phyloP scores from a whole-genome alignment of 2,888 invertebrate genomes.

The Drosophila borborema region DNA sequence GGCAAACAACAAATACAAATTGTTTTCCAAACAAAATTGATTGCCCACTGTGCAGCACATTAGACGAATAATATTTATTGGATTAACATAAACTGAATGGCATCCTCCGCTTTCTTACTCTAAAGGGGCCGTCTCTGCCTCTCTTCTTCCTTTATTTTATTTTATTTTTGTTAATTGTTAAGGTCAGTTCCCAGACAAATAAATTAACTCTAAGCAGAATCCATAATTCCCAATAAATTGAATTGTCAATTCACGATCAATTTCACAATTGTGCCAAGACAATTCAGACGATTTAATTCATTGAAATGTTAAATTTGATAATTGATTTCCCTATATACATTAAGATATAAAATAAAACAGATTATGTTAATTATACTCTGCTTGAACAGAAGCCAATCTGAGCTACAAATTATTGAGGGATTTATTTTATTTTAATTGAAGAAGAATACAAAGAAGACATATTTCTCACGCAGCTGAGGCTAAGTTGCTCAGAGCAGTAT shows the following conservation, averaged over 20 bases:
- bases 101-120: neutral
- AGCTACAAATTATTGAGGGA: neutral
- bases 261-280: neutral
- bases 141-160: neutral
- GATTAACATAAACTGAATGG: slow-evolving; percentile 74
- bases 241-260: slow-evolving; percentile 14
- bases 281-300: neutral
- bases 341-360: neutral
- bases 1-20: slow-evolving; percentile 70
- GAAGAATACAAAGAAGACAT: too few species aligned
- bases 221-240: slow-evolving; percentile 25
- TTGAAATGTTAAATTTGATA: too few species aligned
- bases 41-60: slow-evolving; percentile 54
- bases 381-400: neutral
- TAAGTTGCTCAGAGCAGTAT: too few species aligned
- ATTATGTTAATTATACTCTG: neutral
- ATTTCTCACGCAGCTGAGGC: too few species aligned
- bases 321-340: neutral
- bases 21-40: slow-evolving; percentile 78
- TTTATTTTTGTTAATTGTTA: slow-evolving; percentile 16
- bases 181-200: slow-evolving; percentile 26
- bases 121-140: neutral
- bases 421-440: too few species aligned
- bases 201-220: slow-evolving; percentile 10
- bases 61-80: slow-evolving; percentile 72